Evolutionary conservation across 2,888 invertebrate genomes (phyloP).

Genomic region (Eueremaeus valkanovi): DNA sequence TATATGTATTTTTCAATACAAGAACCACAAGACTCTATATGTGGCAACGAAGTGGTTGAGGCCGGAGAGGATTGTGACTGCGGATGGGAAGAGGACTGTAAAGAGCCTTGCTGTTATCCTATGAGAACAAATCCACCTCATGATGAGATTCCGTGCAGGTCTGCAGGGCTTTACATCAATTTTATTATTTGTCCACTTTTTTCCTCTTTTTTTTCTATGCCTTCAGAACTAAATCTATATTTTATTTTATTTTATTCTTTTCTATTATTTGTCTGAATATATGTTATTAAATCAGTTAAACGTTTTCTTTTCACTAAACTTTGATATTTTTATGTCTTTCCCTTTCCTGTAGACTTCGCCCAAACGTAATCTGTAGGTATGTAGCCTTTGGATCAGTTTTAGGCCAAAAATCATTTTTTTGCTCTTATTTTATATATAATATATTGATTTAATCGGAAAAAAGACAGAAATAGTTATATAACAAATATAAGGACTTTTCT

Average conservation of each 20-base stretch:
- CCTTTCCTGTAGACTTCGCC: slow-evolving; percentile 59
- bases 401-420: too few species aligned
- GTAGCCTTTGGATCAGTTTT: too few species aligned
- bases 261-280: background rate
- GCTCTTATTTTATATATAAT: too few species aligned
- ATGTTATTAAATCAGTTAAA: background rate
- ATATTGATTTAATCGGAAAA: too few species aligned
- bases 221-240: too few species aligned
- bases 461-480: too few species aligned
- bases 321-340: background rate
- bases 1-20: too few species aligned
- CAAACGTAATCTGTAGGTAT: slow-evolving; percentile 67
- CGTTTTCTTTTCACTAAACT: background rate
- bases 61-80: slow-evolving; percentile 97
- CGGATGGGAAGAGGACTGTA: slow-evolving; percentile 95
- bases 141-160: slow-evolving; percentile 75
- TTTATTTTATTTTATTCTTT: background rate
- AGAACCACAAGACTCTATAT: slow-evolving; percentile 87
- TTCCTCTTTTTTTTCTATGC: too few species aligned
- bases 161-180: background rate
- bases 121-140: slow-evolving; percentile 73
- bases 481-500: too few species aligned
- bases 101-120: slow-evolving; percentile 87
- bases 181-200: background rate
- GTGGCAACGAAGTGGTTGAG: slow-evolving; percentile 97